Evolutionary conservation across 2,888 invertebrate genomes (phyloP).

Genomic region (Trilocha varians): DNA sequence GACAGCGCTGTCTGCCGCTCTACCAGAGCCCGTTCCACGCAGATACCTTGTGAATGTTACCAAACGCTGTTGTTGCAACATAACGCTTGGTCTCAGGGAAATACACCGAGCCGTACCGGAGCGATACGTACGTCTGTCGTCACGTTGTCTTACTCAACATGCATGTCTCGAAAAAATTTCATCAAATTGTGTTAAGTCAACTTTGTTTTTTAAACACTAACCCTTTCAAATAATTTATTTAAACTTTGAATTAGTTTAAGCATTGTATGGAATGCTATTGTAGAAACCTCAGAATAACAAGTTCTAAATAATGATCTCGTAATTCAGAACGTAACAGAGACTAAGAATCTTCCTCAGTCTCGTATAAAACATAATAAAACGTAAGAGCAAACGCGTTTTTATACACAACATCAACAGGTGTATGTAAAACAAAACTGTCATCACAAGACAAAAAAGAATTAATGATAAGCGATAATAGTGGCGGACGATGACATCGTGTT

Average conservation of each 20-base stretch:
- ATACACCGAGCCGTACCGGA: constrained; percentile 35
- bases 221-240: too few species aligned
- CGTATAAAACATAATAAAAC: background rate
- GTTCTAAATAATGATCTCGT: too few species aligned
- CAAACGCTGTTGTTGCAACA: constrained; percentile 55
- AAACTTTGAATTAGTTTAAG: too few species aligned
- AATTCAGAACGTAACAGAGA: background rate
- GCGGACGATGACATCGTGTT: constrained; percentile 1
- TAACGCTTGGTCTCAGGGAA: constrained; percentile 51
- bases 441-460: background rate
- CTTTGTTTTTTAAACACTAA: too few species aligned
- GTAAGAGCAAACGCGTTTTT: background rate
- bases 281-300: too few species aligned
- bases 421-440: background rate
- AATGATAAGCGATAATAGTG: background rate
- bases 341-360: background rate
- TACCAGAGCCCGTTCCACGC: constrained; percentile 30
- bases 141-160: constrained; percentile 67
- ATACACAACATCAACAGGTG: background rate
- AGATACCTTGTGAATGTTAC: constrained; percentile 26
- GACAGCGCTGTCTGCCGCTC: constrained; percentile 46
- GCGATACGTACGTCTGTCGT: constrained; percentile 61
- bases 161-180: constrained; percentile 27
- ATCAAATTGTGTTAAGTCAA: constrained; percentile 7
- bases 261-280: too few species aligned